phyloP scores from a whole-genome alignment of 2,797 vertebrate genomes.

The Spheniscus humboldti region DNA sequence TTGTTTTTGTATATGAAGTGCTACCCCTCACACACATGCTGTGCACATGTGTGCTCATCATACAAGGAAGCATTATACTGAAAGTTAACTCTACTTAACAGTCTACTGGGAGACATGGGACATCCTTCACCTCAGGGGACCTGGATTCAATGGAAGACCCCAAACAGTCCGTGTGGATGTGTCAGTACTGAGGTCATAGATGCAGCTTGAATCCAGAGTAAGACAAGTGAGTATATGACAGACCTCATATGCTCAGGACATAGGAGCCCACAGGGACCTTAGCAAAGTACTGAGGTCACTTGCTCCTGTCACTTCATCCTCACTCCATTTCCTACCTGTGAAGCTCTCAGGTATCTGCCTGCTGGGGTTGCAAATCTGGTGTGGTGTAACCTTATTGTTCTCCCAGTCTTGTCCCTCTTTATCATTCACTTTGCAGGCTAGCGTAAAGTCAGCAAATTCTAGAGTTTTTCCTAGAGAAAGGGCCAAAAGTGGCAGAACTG shows the following conservation, averaged over 20 bases:
- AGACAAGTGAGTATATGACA: neutral
- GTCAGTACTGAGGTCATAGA: neutral
- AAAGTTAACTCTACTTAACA: neutral
- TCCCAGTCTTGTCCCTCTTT: fast-evolving
- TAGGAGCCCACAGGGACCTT: neutral
- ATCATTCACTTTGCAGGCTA: neutral
- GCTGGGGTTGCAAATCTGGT: neutral
- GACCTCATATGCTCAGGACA: neutral
- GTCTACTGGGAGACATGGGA: neutral
- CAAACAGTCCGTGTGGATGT: neutral
- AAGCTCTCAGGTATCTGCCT: neutral
- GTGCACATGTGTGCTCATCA: neutral
- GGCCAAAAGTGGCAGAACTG: neutral
- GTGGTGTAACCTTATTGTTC: neutral
- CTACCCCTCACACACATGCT: neutral
- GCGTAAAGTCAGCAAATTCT: neutral
- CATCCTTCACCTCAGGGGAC: neutral
- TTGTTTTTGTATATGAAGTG: neutral
- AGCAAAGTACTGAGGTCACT: neutral
- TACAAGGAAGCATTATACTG: neutral
- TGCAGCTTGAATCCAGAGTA: neutral
- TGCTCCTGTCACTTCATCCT: neutral
- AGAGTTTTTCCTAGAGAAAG: neutral
- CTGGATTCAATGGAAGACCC: neutral
- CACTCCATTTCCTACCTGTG: neutral